These are phyloP conservation scores for Drosophila silvestris DNA, from an alignment of 2,888 invertebrate genomes.

Conservation along the genomic window DNA sequence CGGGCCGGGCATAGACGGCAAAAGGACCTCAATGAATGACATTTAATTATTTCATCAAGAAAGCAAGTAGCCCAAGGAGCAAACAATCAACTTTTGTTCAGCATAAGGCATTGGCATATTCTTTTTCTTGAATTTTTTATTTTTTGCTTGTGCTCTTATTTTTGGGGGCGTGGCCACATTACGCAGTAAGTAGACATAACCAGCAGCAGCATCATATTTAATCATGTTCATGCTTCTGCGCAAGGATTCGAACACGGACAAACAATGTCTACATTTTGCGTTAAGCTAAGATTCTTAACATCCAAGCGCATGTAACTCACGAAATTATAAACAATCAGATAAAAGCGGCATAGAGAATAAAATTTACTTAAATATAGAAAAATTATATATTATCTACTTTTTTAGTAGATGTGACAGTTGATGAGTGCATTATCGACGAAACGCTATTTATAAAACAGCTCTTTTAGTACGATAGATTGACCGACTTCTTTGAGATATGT, in stretches of 20 bases:
- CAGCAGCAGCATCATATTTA: conserved; percentile 16
- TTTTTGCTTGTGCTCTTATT: conserved; percentile 3
- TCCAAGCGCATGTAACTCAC: conserved; percentile 21
- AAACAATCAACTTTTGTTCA: conserved; percentile 70
- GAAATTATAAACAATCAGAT: conserved; percentile 14
- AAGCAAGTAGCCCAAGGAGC: conserved; percentile 77
- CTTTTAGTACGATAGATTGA: background rate
- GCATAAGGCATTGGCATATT: conserved; percentile 64
- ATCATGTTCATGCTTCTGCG: conserved; percentile 15
- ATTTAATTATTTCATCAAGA: conserved; percentile 82
- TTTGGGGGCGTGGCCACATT: conserved; percentile 34
- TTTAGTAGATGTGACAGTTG: background rate
- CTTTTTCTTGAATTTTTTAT: conserved; percentile 23
- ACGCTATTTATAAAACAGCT: background rate
- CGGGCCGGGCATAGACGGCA: conserved; percentile 35
- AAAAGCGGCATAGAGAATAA: background rate
- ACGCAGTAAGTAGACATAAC: conserved; percentile 24
- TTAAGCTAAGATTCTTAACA: conserved; percentile 11
- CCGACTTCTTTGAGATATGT: background rate
- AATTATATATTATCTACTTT: background rate
- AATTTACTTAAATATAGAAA: background rate
- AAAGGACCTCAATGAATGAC: conserved; percentile 74
- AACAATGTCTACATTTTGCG: conserved; percentile 28
- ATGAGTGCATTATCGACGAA: background rate
- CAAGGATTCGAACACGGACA: conserved; percentile 11